These are phyloP conservation scores for Psophia crepitans DNA, from an alignment of 2,113 vertebrate genomes.

Conservation along the genomic window DNA sequence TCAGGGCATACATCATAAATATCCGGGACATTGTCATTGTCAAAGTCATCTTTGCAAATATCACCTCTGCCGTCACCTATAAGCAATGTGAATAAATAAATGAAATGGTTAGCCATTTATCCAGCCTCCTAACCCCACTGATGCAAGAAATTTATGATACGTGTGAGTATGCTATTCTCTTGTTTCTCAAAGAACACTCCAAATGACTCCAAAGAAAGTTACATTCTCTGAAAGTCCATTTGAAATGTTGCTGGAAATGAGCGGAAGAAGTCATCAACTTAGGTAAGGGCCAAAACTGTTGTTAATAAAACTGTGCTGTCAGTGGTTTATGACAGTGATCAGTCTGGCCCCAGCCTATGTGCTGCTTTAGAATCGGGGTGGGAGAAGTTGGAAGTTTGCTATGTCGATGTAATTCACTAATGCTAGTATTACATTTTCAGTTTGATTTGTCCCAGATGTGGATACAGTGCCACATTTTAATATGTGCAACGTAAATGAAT, in stretches of 20 bases:
- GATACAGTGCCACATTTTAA: neutral
- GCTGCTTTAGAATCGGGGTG: neutral
- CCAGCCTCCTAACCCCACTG: neutral
- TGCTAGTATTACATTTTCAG: neutral
- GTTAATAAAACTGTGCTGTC: neutral
- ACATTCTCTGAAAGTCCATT: neutral
- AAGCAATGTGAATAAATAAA: neutral
- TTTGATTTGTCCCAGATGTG: constrained; percentile 18
- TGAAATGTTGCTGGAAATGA: neutral
- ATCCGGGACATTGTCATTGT: constrained; percentile 92
- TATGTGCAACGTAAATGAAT: neutral
- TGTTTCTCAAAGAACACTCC: neutral
- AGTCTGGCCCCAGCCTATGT: neutral
- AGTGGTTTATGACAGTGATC: neutral
- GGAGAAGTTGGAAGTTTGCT: neutral
- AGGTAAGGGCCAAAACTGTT: neutral
- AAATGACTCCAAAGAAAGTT: neutral
- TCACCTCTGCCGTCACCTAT: constrained; percentile 94
- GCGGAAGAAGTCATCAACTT: neutral
- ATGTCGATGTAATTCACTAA: neutral
- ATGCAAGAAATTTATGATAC: neutral
- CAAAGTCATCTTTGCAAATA: constrained; percentile 95
- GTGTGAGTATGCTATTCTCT: neutral
- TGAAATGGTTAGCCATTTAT: neutral
- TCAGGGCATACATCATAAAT: constrained; percentile 94